Base-by-base conservation (phyloP, 2,888 invertebrate genomes). In the Polyploca ridens region DNA sequence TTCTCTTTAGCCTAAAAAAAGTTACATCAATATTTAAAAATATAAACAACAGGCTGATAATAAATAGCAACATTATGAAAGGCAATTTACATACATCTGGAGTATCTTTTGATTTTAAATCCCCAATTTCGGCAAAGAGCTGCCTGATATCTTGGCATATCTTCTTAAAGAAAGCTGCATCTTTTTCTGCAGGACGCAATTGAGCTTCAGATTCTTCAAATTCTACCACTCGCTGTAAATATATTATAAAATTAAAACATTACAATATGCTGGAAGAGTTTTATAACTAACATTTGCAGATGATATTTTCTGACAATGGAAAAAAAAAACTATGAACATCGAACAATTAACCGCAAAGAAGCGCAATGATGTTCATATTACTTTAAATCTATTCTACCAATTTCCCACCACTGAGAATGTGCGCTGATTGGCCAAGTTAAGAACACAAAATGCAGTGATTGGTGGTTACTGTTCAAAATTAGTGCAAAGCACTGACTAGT, bases 121-220 rank as follows among this genome's bases (percentile, higher is more conserved):
- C 95, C 13, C 95, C 94, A 69, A 98, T 97, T 77, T 96, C 96
- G 60, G 93, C 90, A 88, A 98, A 95, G 14, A 96, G 87, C 69
- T 95, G 94, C 61, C 96, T 94, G 54, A 98, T 95, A 72, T 96
- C 96, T 68, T 95, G 95, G 83, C 97, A 97, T 33, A 96, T 95
- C 66, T 95, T 94, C 73, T 95, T 95, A 80, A 96, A 97, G 33
- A 96, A 90, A 69, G 90, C 86, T 1, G 96, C 95, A 90, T 98
- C 97, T 73, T 95, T 94, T 63, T 96, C 95, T 1, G 96, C 95
- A 58, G 96, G 94, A 59, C 97, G 91, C 63, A 93, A 87, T 63
- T 95, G 90, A 0, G 97, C 96, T 90, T 97, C 97, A 35, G 95
- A 94, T 83, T 97, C 97, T 87, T 98, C 98, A 78, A 95, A 96